phyloP scores from a whole-genome alignment of 1,140 invertebrate species.

The Plectrocnemia conspersa region DNA sequence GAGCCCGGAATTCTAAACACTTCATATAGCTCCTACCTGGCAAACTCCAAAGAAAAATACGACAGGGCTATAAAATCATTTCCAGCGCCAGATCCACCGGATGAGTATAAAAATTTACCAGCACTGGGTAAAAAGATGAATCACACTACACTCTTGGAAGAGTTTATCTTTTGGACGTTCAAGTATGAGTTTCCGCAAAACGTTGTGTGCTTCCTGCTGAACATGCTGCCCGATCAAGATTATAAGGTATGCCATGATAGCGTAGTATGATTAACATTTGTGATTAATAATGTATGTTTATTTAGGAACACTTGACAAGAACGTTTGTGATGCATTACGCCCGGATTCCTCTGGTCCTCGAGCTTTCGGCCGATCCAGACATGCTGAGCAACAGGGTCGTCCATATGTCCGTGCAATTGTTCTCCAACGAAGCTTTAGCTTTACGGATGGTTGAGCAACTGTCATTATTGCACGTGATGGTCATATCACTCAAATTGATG shows the following conservation, averaged over 20 bases:
- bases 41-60: slow-evolving; percentile 70
- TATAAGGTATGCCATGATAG: slow-evolving; percentile 69
- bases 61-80: slow-evolving; percentile 72
- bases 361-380: slow-evolving; percentile 79
- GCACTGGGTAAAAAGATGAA: slow-evolving; percentile 72
- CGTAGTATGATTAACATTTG: slow-evolving; percentile 21
- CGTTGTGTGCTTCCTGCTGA: slow-evolving; percentile 90
- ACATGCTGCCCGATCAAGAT: slow-evolving; percentile 90
- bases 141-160: slow-evolving; percentile 87
- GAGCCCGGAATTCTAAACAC: slow-evolving; percentile 57
- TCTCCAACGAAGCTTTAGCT: slow-evolving; percentile 89
- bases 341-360: slow-evolving; percentile 85
- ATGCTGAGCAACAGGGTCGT: slow-evolving; percentile 92
- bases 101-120: slow-evolving; percentile 75
- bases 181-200: slow-evolving; percentile 97
- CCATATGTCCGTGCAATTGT: slow-evolving; percentile 93
- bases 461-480: slow-evolving; percentile 89
- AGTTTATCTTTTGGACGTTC: slow-evolving; percentile 96
- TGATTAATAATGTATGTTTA: slow-evolving; percentile 17
- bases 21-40: slow-evolving; percentile 68
- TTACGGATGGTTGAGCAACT: slow-evolving; percentile 85
- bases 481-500: slow-evolving; percentile 89
- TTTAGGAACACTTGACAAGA: slow-evolving; percentile 81
- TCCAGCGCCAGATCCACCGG: slow-evolving; percentile 73
- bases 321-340: slow-evolving; percentile 96